Evolutionary conservation across 2,888 invertebrate species (phyloP).

Genomic region (Clanis bilineata): DNA sequence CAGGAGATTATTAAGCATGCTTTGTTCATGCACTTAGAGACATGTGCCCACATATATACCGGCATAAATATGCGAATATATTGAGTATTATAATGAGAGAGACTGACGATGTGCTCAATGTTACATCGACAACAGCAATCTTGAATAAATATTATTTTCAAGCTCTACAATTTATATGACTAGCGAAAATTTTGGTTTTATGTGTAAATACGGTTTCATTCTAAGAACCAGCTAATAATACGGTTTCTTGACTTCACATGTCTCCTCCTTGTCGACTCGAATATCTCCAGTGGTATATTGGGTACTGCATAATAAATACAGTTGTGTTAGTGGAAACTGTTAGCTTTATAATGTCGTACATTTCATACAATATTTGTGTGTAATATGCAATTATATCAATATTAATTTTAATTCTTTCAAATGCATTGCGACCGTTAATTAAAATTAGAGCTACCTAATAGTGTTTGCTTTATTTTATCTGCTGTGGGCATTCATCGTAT

Average conservation of each 20-base stretch:
- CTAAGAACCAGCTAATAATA: slow-evolving; percentile 82
- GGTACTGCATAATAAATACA: slow-evolving; percentile 82
- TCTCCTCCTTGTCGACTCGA: slow-evolving; percentile 80
- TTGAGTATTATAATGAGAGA: slow-evolving; percentile 54
- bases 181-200: slow-evolving; percentile 67
- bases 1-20: slow-evolving; percentile 63
- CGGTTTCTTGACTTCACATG: slow-evolving; percentile 81
- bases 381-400: slow-evolving; percentile 15
- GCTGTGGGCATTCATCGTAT: not conserved
- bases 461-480: slow-evolving; percentile 7
- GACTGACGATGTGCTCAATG: slow-evolving; percentile 47
- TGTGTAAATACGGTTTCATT: slow-evolving; percentile 64
- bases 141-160: slow-evolving; percentile 54
- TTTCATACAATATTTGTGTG: slow-evolving; percentile 18
- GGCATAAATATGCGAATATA: slow-evolving; percentile 49
- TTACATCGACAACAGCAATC: slow-evolving; percentile 56
- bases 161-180: slow-evolving; percentile 68
- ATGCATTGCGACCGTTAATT: not conserved
- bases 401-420: not conserved
- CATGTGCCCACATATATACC: slow-evolving; percentile 50
- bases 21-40: slow-evolving; percentile 63
- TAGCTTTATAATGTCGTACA: not conserved
- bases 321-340: slow-evolving; percentile 70
- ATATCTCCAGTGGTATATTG: slow-evolving; percentile 82
- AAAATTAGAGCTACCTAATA: not conserved